Percentiles rank a stretch among this genome's conserved stretches.
Evolutionary conservation across 2,113 vertebrate species (phyloP).

Genomic region (Xyrauchen texanus): DNA sequence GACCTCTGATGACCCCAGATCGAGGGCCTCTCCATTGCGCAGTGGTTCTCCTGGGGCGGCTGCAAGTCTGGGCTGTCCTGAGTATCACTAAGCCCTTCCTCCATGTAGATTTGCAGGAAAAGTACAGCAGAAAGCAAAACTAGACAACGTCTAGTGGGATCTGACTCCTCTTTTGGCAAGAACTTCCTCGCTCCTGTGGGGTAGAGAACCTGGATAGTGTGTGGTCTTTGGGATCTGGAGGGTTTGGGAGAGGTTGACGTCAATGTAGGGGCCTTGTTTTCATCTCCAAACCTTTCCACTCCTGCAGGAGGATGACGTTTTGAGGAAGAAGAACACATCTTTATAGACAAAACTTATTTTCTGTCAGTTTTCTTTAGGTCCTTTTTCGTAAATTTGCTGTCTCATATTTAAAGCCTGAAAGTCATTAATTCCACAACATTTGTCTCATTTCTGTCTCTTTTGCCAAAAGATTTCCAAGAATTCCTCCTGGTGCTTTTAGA

Average conservation of each 20-base stretch:
- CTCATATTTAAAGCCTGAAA: too few relatives aligned
- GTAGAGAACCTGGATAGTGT: slow-evolving; percentile 67
- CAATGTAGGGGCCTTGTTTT: neutral
- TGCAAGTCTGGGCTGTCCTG: neutral
- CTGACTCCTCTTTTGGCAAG: slow-evolving; percentile 54
- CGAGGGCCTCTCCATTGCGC: neutral
- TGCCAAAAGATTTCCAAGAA: too few relatives aligned
- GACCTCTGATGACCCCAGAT: neutral
- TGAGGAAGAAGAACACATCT: slow-evolving; percentile 51
- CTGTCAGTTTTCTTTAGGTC: too few relatives aligned
- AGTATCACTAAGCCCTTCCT: slow-evolving; percentile 55
- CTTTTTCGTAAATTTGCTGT: too few relatives aligned
- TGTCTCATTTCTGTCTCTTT: too few relatives aligned
- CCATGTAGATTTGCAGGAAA: slow-evolving; percentile 73
- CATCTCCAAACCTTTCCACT: too few relatives aligned
- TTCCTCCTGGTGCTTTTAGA: too few relatives aligned
- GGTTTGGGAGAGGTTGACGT: too few relatives aligned
- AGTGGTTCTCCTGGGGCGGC: neutral
- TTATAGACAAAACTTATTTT: neutral
- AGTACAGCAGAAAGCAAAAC: slow-evolving; percentile 67
- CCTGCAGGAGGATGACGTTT: neutral
- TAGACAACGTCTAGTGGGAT: slow-evolving; percentile 67
- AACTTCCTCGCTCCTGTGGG: slow-evolving; percentile 60
- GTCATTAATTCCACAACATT: too few relatives aligned
- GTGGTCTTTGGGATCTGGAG: slow-evolving; percentile 1